Percentiles rank a stretch among this genome's conserved stretches.
These are phyloP conservation scores for Mycetomoellerius zeteki DNA, from an alignment of 1,140 invertebrate genomes.

Conservation along the genomic window DNA sequence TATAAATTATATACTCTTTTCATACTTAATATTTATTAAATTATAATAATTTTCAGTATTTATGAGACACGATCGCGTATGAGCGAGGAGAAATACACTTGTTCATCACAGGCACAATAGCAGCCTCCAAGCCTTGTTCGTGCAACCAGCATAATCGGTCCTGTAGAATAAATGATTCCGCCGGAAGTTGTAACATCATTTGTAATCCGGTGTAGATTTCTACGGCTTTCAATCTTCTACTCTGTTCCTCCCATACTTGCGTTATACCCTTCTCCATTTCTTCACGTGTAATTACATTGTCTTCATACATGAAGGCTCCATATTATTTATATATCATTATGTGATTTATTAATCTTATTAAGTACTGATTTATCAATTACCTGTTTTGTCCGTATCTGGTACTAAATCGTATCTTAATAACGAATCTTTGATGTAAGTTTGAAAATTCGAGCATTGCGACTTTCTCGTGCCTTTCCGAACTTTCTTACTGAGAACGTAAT, in stretches of 20 bases:
- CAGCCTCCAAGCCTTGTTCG: conserved; percentile 76
- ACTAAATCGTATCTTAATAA: conserved; percentile 78
- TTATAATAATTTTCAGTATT: conserved; percentile 40
- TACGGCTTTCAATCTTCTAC: conserved; percentile 71
- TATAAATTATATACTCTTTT: background rate
- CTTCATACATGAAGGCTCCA: background rate
- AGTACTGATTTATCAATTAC: conserved; percentile 37
- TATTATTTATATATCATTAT: conserved; percentile 26
- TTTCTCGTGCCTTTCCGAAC: conserved; percentile 88
- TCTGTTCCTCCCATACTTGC: conserved; percentile 78
- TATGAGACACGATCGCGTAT: conserved; percentile 81
- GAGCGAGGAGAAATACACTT: conserved; percentile 83
- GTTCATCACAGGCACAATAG: conserved; percentile 78
- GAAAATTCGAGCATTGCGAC: conserved; percentile 85
- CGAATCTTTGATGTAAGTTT: conserved; percentile 86
- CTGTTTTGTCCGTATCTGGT: conserved; percentile 40
- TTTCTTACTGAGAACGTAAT: conserved; percentile 86
- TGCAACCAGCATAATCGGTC: conserved; percentile 82
- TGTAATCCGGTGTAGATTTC: conserved; percentile 84
- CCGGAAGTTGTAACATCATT: conserved; percentile 82
- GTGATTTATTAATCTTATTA: conserved; percentile 63
- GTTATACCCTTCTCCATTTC: conserved; percentile 73
- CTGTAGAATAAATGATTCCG: conserved; percentile 82
- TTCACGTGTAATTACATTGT: conserved; percentile 48
- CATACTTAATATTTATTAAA: conserved; percentile 17